Evolutionary conservation across 2,888 invertebrate genomes (phyloP).

Genomic region (Drosophila emarginata): DNA sequence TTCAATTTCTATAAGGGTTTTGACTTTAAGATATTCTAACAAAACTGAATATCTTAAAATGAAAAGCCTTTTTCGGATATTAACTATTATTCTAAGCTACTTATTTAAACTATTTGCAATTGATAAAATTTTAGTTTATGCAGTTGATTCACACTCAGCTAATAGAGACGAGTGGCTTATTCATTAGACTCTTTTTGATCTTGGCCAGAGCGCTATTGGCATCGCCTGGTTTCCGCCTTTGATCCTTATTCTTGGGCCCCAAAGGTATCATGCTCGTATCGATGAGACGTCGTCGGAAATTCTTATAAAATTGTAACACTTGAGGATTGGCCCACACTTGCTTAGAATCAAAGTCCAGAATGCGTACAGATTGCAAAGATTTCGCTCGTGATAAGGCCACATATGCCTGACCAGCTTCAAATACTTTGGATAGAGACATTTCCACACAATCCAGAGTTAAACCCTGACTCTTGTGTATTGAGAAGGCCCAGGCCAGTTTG

Average conservation of each 20-base stretch:
- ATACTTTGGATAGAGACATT: constrained; percentile 94
- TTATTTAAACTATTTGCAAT: not conserved
- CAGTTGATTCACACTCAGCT: constrained; percentile 52
- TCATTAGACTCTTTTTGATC: constrained; percentile 81
- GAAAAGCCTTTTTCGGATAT: not conserved
- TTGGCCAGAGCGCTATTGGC: constrained; percentile 72
- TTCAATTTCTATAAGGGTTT: not conserved
- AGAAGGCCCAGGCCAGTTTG: constrained; percentile 98
- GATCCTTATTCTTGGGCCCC: constrained; percentile 82
- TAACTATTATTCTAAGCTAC: not conserved
- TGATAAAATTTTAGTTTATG: not conserved
- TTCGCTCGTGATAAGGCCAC: constrained; percentile 96
- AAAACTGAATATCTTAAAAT: not conserved
- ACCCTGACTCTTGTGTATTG: constrained; percentile 98
- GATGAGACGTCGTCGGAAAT: constrained; percentile 86
- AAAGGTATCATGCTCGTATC: constrained; percentile 87
- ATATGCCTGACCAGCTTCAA: constrained; percentile 98
- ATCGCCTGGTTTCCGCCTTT: constrained; percentile 47
- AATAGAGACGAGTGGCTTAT: constrained; percentile 82
- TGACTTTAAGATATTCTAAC: constrained; percentile 1
- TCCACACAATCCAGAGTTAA: constrained; percentile 97
- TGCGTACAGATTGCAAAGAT: constrained; percentile 91
- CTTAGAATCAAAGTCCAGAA: constrained; percentile 92
- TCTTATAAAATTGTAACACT: constrained; percentile 92
- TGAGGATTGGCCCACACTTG: constrained; percentile 95